Evolutionary conservation across 2,888 invertebrate genomes (phyloP).

Genomic region (Eupithecia centaureata): DNA sequence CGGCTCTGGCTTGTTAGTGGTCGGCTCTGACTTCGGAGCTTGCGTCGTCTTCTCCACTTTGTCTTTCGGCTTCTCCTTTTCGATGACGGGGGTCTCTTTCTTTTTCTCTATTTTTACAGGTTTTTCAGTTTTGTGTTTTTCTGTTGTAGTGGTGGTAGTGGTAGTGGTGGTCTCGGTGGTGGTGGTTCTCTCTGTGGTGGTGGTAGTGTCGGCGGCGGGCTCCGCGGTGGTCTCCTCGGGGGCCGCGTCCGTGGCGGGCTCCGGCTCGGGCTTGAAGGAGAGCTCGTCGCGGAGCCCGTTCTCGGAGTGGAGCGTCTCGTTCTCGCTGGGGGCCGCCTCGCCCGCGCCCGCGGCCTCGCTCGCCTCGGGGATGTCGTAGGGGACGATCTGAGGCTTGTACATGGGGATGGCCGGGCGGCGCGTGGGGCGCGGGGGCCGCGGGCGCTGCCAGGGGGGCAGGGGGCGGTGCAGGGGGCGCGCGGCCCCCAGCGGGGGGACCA

Average conservation of each 20-base stretch:
- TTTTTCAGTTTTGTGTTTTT: conserved; percentile 50
- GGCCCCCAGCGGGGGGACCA: conserved; percentile 84
- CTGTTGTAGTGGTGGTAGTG: conserved; percentile 53
- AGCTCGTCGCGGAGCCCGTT: conserved; percentile 65
- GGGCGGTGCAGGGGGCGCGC: conserved; percentile 84
- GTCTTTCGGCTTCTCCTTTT: conserved; percentile 66
- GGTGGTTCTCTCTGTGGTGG: not conserved
- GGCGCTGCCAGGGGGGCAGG: conserved; percentile 87
- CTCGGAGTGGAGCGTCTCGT: conserved; percentile 69
- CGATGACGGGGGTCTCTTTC: conserved; percentile 59
- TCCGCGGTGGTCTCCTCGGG: conserved; percentile 46
- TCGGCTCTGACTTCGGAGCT: conserved; percentile 42
- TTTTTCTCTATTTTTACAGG: conserved; percentile 66
- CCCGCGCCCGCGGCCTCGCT: conserved; percentile 45
- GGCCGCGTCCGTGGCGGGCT: conserved; percentile 58
- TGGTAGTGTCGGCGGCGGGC: conserved; percentile 48
- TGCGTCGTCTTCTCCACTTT: conserved; percentile 40
- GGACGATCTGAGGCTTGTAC: conserved; percentile 85
- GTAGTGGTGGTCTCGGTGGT: conserved; percentile 52
- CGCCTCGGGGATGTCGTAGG: conserved; percentile 61
- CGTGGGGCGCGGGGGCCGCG: conserved; percentile 79
- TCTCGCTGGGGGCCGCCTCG: conserved; percentile 61
- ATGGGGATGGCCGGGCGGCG: conserved; percentile 83
- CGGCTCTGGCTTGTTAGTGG: conserved; percentile 34
- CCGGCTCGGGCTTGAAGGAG: conserved; percentile 39